These are phyloP conservation scores for Tympanoctomys barrerae DNA, from an alignment of 2,797 vertebrate genomes.

Conservation along the genomic window DNA sequence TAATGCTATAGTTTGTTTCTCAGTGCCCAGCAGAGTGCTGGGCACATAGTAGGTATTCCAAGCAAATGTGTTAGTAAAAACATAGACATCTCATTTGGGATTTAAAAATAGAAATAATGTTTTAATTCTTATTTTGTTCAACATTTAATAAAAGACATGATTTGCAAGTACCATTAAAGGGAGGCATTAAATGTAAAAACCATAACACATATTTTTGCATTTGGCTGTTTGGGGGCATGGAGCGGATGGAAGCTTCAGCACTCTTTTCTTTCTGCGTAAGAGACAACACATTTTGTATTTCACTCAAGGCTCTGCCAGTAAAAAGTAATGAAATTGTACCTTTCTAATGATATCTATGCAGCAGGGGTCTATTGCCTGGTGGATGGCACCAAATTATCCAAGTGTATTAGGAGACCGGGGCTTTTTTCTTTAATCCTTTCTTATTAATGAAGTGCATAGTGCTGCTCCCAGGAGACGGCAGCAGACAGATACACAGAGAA, in stretches of 20 bases:
- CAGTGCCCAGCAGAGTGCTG: neutral
- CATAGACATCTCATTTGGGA: neutral
- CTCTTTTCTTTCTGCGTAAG: constrained; percentile 77
- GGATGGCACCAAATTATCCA: constrained; percentile 80
- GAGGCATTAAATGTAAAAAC: constrained; percentile 57
- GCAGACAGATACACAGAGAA: constrained; percentile 35
- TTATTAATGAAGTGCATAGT: constrained; percentile 72
- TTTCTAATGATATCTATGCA: constrained; percentile 82
- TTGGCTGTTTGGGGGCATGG: constrained; percentile 67
- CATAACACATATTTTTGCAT: constrained; percentile 68
- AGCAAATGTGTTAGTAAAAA: constrained; percentile 42
- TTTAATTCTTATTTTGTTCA: constrained; percentile 72
- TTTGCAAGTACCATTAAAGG: constrained; percentile 54
- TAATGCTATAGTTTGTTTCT: constrained; percentile 25
- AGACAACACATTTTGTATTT: constrained; percentile 82
- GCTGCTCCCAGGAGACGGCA: constrained; percentile 63
- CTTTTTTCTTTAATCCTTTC: constrained; percentile 77
- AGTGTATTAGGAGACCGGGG: constrained; percentile 71
- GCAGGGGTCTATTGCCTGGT: constrained; percentile 80
- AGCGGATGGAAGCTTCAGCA: constrained; percentile 59
- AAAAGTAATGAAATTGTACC: constrained; percentile 81
- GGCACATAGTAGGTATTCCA: constrained; percentile 56
- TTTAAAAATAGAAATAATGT: constrained; percentile 49
- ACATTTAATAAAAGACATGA: constrained; percentile 71
- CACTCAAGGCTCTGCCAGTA: constrained; percentile 82